Base-by-base conservation (phyloP, 1,140 invertebrate genomes). In the Coptotermes formosanus region DNA sequence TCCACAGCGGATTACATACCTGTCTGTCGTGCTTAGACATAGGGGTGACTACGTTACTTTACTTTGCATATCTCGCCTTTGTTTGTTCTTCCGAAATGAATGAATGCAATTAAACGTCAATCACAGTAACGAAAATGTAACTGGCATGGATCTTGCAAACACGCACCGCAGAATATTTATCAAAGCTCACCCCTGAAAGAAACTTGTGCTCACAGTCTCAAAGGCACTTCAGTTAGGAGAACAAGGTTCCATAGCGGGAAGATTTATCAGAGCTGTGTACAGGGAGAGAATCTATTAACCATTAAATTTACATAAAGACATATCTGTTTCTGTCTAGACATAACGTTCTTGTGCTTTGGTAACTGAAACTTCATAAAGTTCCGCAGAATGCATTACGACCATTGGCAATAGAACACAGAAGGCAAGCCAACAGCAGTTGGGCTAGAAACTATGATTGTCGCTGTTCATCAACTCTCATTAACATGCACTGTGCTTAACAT, bases 391-490 rank as follows among this genome's bases (percentile, higher is more conserved):
- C 14, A 30, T 75, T 75, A 75, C n/a, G 25, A 30, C 64, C n/a
- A 30, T 4, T 30, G 25, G 25, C 64, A 75, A 75, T 30, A 75
- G 64, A 30, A 30, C 64, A 75, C 11, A 75, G 19, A 0, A 55
- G 52, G 19, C 52, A 16, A 55, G 52, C 9, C 9, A 16, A 11
- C 48, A 48, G 59, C 12, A 19, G 16, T 25, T 75, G 64, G 64
- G 25, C 2, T 75, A 2, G 64, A 75, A 75, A 8, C 64, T 30
- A 30, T 75, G 64, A 75, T 75, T 75, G 7, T 75, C 64, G n/a
- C 64, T 25, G n/a, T 75, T 75, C n/a, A 75, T 75, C 64, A 75
- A 75, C 64, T n/a, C 64, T 16, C 64, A 75, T 75, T 75, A 75
- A 75, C 30, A 75, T 75, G 64, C n/a, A 25, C 25, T 75, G 1